phyloP scores from a whole-genome alignment of 2,113 vertebrate genomes.

The Mohoua ochrocephala region DNA sequence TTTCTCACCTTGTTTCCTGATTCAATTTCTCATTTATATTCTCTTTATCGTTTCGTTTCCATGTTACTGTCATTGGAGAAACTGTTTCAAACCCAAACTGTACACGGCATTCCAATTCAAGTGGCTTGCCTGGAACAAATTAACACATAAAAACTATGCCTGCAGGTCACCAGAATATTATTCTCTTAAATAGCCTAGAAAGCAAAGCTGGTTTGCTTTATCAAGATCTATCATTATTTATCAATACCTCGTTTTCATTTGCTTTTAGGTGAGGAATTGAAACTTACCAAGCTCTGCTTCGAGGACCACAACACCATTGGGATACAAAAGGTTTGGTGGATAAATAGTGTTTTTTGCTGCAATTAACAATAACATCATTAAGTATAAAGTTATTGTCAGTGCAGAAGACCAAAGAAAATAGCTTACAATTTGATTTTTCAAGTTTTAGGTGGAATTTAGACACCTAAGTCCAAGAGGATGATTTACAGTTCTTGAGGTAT shows the following conservation, averaged over 20 bases:
- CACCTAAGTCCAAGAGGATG: not conserved
- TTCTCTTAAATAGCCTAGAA: not conserved
- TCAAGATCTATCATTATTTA: not conserved
- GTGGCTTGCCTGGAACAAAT: slow-evolving; percentile 68
- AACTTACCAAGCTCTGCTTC: slow-evolving; percentile 76
- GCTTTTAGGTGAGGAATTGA: not conserved
- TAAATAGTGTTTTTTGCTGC: slow-evolving; percentile 59
- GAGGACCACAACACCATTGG: not conserved
- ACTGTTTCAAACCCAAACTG: slow-evolving; percentile 73
- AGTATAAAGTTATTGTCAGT: not conserved
- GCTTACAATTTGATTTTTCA: not conserved
- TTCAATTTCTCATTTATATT: slow-evolving; percentile 1
- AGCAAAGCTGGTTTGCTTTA: not conserved
- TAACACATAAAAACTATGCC: not conserved
- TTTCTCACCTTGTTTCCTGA: slow-evolving; percentile 49
- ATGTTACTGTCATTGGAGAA: slow-evolving; percentile 52
- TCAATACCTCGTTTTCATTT: not conserved
- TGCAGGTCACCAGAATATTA: not conserved
- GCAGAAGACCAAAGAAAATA: not conserved
- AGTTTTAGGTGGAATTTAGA: not conserved
- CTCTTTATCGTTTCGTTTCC: slow-evolving; percentile 62
- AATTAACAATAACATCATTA: not conserved
- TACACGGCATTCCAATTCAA: slow-evolving; percentile 74
- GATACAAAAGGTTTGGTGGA: slow-evolving; percentile 68
- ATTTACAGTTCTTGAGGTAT: not conserved